phyloP scores from a whole-genome alignment of 2,888 invertebrate species.

The Eulithis prunata region DNA sequence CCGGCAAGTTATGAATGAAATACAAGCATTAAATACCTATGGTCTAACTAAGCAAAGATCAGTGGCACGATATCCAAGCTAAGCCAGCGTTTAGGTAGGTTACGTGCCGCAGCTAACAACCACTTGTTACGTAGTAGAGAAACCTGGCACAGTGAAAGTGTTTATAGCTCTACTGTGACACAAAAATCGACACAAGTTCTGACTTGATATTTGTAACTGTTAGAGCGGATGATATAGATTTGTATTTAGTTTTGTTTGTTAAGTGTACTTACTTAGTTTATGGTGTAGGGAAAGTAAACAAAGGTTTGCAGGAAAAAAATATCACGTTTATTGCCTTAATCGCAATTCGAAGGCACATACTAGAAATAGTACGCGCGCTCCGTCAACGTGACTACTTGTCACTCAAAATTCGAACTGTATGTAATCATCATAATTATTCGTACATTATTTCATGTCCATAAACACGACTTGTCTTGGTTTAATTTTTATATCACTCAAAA shows the following conservation, averaged over 20 bases:
- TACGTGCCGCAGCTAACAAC: conserved; percentile 59
- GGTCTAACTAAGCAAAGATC: conserved; percentile 34
- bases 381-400: conserved; percentile 79
- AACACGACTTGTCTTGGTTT: conserved; percentile 58
- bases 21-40: conserved; percentile 30
- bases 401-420: conserved; percentile 61
- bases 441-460: conserved; percentile 62
- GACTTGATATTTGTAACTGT: conserved; percentile 43
- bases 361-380: conserved; percentile 73
- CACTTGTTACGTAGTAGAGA: conserved; percentile 70
- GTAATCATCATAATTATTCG: conserved; percentile 47
- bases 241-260: conserved; percentile 18
- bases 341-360: conserved; percentile 84
- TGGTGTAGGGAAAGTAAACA: conserved; percentile 55
- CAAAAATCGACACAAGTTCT: conserved; percentile 51
- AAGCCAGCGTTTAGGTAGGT: conserved; percentile 46
- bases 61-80: conserved; percentile 38
- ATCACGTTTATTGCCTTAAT: conserved; percentile 81
- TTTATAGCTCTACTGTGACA: conserved; percentile 59
- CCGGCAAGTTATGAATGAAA: conserved; percentile 38
- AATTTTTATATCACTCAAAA: conserved; percentile 55
- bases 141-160: conserved; percentile 76
- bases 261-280: conserved; percentile 25
- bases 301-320: conserved; percentile 64
- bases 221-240: conserved; percentile 28